A percentile compares a stretch with the other conserved stretches of the same genome.
These are phyloP conservation scores for Sciaenops ocellatus DNA, from an alignment of 2,797 vertebrate genomes.

Conservation along the genomic window DNA sequence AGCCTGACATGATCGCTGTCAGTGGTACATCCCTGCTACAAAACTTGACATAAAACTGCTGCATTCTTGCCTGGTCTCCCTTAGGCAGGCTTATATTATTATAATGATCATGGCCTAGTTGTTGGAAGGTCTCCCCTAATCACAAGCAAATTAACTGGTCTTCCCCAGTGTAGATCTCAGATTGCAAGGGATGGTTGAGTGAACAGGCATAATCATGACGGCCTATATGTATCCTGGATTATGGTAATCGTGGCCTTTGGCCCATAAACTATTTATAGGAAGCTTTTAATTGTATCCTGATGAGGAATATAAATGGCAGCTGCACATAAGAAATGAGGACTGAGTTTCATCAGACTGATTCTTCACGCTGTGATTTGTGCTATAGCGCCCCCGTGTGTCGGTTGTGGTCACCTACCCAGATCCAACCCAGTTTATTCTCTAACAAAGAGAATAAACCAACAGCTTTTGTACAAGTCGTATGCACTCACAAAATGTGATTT, in stretches of 20 bases:
- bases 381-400: conserved; percentile 73
- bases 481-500: background rate
- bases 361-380: conserved; percentile 20
- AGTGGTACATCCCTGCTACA: background rate
- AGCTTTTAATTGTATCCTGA: conserved; percentile 49
- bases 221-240: conserved; percentile 51
- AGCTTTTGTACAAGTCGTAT: background rate
- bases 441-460: background rate
- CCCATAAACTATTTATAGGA: conserved; percentile 66
- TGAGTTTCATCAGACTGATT: background rate
- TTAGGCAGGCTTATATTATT: conserved; percentile 27
- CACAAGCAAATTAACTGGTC: conserved; percentile 51
- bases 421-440: background rate
- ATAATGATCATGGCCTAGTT: conserved; percentile 70
- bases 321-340: conserved; percentile 22
- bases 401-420: background rate
- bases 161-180: conserved; percentile 42
- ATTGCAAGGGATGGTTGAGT: conserved; percentile 50
- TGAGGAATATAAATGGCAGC: conserved; percentile 34
- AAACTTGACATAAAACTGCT: conserved; percentile 14
- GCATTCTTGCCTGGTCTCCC: conserved; percentile 18
- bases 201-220: conserved; percentile 59
- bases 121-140: conserved; percentile 47
- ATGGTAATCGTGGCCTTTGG: conserved; percentile 61
- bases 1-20: background rate